Percentiles rank a stretch among this genome's conserved stretches.
phyloP scores from a whole-genome alignment of 2,888 invertebrate genomes.

The Hetaerina titia region DNA sequence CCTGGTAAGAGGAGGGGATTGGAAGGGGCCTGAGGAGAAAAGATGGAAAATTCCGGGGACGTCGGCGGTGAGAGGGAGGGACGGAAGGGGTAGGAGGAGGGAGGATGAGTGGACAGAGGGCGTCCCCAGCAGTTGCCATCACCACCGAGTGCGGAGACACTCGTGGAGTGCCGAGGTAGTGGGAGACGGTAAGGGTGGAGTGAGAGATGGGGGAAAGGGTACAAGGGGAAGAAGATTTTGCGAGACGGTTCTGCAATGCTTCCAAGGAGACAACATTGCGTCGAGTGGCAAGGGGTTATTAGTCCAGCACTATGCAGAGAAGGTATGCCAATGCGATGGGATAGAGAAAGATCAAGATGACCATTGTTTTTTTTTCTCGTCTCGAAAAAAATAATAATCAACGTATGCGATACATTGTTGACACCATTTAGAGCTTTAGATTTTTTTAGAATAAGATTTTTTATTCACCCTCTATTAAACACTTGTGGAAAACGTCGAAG shows the following conservation, averaged over 20 bases:
- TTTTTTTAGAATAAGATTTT: too few relatives aligned
- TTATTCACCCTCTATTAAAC: too few relatives aligned
- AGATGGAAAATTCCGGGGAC: not conserved
- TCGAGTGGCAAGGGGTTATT: not conserved
- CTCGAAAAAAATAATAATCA: too few relatives aligned
- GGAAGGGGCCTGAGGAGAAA: not conserved
- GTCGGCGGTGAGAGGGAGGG: not conserved
- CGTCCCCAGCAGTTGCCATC: not conserved
- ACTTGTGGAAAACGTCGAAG: too few relatives aligned
- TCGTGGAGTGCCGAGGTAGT: not conserved
- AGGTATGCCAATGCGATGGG: not conserved
- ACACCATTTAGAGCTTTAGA: too few relatives aligned
- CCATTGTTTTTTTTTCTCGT: too few relatives aligned
- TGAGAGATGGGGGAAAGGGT: not conserved
- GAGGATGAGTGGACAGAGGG: not conserved
- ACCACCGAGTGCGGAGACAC: not conserved
- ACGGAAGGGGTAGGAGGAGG: not conserved
- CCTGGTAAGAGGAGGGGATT: too few relatives aligned
- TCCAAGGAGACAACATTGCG: not conserved
- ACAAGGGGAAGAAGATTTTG: not conserved
- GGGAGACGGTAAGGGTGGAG: not conserved
- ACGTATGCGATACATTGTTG: too few relatives aligned
- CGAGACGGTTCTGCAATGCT: not conserved
- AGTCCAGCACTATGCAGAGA: not conserved
- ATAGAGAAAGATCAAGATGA: not conserved